phyloP scores from a whole-genome alignment of 2,888 invertebrate species.

The Cantharis nigra region DNA sequence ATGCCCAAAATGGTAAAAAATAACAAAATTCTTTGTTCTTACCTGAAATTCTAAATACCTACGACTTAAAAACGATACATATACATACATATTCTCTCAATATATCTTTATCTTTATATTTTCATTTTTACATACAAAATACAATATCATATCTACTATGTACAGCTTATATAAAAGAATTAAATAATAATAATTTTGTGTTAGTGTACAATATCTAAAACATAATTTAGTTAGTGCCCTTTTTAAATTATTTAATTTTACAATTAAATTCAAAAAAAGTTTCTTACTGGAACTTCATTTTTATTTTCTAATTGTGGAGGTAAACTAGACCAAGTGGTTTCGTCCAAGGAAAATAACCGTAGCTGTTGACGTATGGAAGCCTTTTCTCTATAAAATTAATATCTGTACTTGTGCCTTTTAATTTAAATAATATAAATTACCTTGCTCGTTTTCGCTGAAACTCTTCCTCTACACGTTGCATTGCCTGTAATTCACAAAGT shows the following conservation, averaged over 20 bases:
- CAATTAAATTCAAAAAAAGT: constrained; percentile 9
- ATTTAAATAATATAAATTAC: constrained; percentile 32
- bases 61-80: neutral
- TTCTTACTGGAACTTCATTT: constrained; percentile 39
- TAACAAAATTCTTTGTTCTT: neutral
- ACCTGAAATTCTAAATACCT: neutral
- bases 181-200: neutral
- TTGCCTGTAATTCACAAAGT: constrained; percentile 77
- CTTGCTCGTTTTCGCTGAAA: constrained; percentile 81
- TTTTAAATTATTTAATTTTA: constrained; percentile 11
- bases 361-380: constrained; percentile 77
- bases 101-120: neutral
- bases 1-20: neutral
- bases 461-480: constrained; percentile 85
- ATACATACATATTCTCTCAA: neutral
- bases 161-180: neutral
- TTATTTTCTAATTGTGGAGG: constrained; percentile 55
- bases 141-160: neutral
- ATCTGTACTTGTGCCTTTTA: neutral
- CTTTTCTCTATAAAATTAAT: constrained; percentile 61
- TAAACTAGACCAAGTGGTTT: constrained; percentile 62
- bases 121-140: neutral
- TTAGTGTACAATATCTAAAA: neutral
- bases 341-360: constrained; percentile 70
- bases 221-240: neutral